Conservation (phyloP, 2,888 invertebrate species). For the Xanthorhoe designata region DNA sequence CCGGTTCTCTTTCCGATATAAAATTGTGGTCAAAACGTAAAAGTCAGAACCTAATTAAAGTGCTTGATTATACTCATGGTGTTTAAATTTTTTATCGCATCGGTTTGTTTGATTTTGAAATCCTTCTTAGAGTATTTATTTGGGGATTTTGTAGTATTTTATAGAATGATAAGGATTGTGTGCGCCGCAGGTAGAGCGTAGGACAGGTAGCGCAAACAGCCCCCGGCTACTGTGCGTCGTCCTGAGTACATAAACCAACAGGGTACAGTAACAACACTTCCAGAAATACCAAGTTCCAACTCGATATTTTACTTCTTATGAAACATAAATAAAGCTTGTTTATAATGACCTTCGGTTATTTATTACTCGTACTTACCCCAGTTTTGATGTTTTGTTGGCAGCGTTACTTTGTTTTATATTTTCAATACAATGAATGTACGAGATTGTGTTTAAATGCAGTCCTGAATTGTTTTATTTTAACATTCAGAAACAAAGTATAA, state of each 20-base stretch:
- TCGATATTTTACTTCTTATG: slow-evolving; percentile 37
- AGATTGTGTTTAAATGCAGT: slow-evolving; percentile 32
- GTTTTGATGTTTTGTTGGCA: slow-evolving; percentile 43
- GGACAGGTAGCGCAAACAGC: slow-evolving; percentile 80
- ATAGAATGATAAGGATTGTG: slow-evolving; percentile 75
- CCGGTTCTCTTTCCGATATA: slow-evolving; percentile 69
- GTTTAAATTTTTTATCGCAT: slow-evolving; percentile 56
- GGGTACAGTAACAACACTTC: slow-evolving; percentile 37
- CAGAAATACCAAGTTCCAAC: slow-evolving; percentile 14
- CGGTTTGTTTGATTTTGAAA: slow-evolving; percentile 71
- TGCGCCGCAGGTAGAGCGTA: slow-evolving; percentile 74
- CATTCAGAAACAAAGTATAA: background rate
- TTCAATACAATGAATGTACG: slow-evolving; percentile 38
- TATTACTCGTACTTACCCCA: slow-evolving; percentile 45
- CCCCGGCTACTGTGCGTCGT: slow-evolving; percentile 75
- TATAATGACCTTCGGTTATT: slow-evolving; percentile 42
- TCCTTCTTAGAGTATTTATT: slow-evolving; percentile 66
- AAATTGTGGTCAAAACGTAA: slow-evolving; percentile 73
- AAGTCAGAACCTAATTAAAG: slow-evolving; percentile 66
- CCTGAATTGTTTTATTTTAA: slow-evolving; percentile 25
- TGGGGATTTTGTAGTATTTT: slow-evolving; percentile 73
- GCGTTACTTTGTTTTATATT: slow-evolving; percentile 41
- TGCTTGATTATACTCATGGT: slow-evolving; percentile 41
- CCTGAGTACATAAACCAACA: slow-evolving; percentile 78
- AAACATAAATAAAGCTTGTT: slow-evolving; percentile 44